Evolutionary conservation across 2,113 vertebrate genomes (phyloP), one percentile per base, ranked within the genome.

Genomic region (Prietella phreatophila): DNA sequence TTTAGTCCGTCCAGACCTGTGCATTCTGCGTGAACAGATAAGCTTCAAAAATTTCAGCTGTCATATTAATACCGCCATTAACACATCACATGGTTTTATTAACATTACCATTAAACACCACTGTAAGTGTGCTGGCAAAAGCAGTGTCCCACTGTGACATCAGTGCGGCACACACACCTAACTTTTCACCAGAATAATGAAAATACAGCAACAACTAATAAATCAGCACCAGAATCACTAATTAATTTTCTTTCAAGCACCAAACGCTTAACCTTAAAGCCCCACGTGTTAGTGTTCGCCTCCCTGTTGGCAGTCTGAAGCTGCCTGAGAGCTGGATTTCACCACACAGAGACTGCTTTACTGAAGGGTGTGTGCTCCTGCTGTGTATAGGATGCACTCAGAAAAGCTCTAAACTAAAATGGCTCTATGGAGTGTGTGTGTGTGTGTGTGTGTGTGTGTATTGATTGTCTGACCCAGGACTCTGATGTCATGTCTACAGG

Each of bases 401-500:
- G 27, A 67, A 50, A 65, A 60, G 27, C 25, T 19, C 33, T 14
- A 56, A 39, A 39, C 47, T 36, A 25, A n/a, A 86, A 86, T 11
- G 30, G n/a, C 42, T 53, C 63, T 55, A 56, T 50, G 22, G n/a
- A 42, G 20, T 88, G 71, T 84, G 88, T 87, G 69, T 42, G 42
- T 42, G 42, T 42, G 42, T 42, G 42, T 42, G 39, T 4, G n/a
- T n/a, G 42, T 86, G 61, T 86, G 80, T 58, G 19, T 58, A 84
- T 81, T 56, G 78, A 84, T 20, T 55, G 56, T n/a, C 55, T 42
- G 86, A 20, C 56, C 56, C 10, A 3, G 56, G 42, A 79, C 4
- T 47, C 65, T 82, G 82, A 81, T 85, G 86, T 87, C 86, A 90
- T 85, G 89, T 82, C 83, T 85, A 65, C 55, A 50, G 39, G 30